Percentiles rank a stretch among this genome's conserved stretches.
phyloP scores from a whole-genome alignment of 2,797 vertebrate species.

The Mormyrops boulengeri region DNA sequence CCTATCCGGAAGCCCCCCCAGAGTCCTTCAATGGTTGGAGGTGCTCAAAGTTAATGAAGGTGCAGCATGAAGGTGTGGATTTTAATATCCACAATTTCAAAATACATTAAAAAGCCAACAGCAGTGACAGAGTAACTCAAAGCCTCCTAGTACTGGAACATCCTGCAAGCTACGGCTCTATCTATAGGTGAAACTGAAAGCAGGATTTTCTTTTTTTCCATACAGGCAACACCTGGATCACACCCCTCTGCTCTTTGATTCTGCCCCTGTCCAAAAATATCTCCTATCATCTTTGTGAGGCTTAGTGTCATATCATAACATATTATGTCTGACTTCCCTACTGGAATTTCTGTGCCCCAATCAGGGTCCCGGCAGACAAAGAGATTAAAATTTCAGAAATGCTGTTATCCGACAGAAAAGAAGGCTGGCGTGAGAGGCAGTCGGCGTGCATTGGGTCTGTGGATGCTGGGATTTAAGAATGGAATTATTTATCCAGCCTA shows the following conservation, averaged over 20 bases:
- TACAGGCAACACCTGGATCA: neutral
- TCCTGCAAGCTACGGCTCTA: neutral
- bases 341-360: neutral
- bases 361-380: slow-evolving; percentile 39
- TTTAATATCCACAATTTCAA: neutral
- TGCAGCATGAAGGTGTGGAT: neutral
- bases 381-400: slow-evolving; percentile 56
- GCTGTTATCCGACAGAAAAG: slow-evolving; percentile 56
- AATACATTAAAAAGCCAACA: neutral
- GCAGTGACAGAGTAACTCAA: neutral
- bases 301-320: slow-evolving; percentile 1
- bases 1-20: neutral
- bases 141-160: neutral
- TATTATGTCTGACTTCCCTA: slow-evolving; percentile 1
- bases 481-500: slow-evolving; percentile 72
- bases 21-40: neutral
- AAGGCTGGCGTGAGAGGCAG: slow-evolving; percentile 23
- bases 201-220: neutral
- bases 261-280: neutral
- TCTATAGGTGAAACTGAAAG: neutral
- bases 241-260: neutral
- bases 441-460: slow-evolving; percentile 27
- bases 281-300: neutral
- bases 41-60: neutral
- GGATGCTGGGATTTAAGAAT: slow-evolving; percentile 45